phyloP scores from a whole-genome alignment of 2,113 vertebrate genomes.

The Cranoglanis bouderius region DNA sequence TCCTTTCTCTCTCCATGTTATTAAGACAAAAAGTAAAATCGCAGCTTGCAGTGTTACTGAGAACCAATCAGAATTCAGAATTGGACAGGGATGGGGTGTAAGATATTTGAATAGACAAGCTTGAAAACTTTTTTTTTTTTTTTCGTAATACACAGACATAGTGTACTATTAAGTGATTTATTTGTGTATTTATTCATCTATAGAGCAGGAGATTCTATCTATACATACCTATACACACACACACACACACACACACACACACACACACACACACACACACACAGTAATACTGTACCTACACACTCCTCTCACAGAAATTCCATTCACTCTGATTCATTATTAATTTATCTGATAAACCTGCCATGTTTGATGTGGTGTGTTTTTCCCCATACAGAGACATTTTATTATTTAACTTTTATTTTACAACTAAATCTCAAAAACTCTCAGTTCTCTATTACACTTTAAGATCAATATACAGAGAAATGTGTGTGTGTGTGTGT shows the following conservation, averaged over 20 bases:
- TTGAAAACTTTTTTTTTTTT: too few relatives aligned
- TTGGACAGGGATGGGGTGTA: not conserved
- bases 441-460: not conserved
- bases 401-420: not conserved
- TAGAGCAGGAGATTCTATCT: not conserved
- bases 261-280: conserved; percentile 1
- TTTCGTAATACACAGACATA: too few relatives aligned
- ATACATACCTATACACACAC: not conserved
- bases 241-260: conserved; percentile 11
- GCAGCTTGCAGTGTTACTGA: not conserved
- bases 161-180: too few relatives aligned
- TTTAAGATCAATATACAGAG: not conserved
- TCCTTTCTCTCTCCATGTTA: not conserved
- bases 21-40: not conserved
- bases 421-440: not conserved
- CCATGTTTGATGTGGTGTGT: not conserved
- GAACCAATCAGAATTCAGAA: not conserved
- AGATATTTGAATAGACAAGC: not conserved
- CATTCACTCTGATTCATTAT: not conserved
- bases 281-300: too few relatives aligned
- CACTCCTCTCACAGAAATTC: not conserved
- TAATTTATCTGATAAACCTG: not conserved
- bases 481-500: not conserved
- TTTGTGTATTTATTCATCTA: not conserved
- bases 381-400: not conserved